Percentiles rank a stretch among this genome's conserved stretches.
These are phyloP conservation scores for Epinephelus lanceolatus DNA, from an alignment of 2,113 vertebrate genomes.

Conservation along the genomic window DNA sequence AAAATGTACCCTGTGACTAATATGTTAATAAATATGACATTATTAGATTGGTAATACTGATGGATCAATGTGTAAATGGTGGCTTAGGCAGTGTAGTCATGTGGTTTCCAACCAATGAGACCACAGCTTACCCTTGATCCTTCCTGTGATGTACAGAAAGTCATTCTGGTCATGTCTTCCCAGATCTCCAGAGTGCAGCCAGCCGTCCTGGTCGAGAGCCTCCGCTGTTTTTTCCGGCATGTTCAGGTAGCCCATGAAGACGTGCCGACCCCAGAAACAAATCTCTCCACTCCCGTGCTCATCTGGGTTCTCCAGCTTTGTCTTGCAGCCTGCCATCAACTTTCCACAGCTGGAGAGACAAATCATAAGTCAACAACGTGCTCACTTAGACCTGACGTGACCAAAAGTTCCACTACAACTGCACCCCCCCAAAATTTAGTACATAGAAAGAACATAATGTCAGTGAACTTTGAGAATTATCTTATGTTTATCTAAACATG, in stretches of 20 bases:
- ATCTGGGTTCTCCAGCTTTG: slow-evolving; percentile 81
- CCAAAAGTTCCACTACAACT: neutral
- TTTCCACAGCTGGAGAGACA: slow-evolving; percentile 82
- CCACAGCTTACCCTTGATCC: slow-evolving; percentile 83
- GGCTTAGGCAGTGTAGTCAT: neutral
- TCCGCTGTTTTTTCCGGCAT: slow-evolving; percentile 82
- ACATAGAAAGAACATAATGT: neutral
- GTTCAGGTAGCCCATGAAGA: slow-evolving; percentile 89
- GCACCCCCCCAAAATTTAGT: neutral
- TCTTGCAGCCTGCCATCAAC: slow-evolving; percentile 77
- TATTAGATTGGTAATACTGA: too few species aligned
- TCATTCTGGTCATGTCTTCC: slow-evolving; percentile 73
- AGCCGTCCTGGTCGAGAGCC: slow-evolving; percentile 83
- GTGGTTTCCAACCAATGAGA: neutral
- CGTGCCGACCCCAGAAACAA: slow-evolving; percentile 86
- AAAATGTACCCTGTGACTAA: too few species aligned
- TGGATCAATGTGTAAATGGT: neutral
- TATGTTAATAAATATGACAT: too few species aligned
- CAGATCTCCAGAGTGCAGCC: slow-evolving; percentile 87
- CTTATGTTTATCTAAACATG: too few species aligned
- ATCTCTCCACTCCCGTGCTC: slow-evolving; percentile 83
- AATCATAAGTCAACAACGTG: neutral
- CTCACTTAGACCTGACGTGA: neutral
- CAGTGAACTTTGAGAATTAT: neutral
- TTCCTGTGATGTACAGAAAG: slow-evolving; percentile 87